Evolutionary conservation across 2,113 vertebrate species (phyloP).

Genomic region (Cynopterus brachyotis): DNA sequence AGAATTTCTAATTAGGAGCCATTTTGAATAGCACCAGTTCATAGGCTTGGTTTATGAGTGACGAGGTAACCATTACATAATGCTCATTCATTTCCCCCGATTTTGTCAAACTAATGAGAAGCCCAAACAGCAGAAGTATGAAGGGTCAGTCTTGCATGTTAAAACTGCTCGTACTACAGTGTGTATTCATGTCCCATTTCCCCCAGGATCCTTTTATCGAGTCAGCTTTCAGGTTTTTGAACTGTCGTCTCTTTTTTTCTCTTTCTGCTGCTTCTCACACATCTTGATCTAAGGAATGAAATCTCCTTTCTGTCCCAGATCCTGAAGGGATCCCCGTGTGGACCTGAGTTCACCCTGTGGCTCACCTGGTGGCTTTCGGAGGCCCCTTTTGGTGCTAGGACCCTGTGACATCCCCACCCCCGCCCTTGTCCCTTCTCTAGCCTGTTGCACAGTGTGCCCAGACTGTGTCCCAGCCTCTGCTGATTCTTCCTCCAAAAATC

Average conservation of each 20-base stretch:
- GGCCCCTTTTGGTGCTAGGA: background rate
- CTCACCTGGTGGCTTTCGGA: background rate
- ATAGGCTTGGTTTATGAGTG: background rate
- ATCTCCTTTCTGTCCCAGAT: background rate
- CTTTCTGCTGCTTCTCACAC: background rate
- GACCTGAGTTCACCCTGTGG: background rate
- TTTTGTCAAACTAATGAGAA: background rate
- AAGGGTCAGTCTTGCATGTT: background rate
- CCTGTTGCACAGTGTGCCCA: background rate
- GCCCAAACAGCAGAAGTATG: background rate
- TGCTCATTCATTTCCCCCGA: background rate
- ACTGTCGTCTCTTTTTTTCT: background rate
- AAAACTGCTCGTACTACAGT: background rate
- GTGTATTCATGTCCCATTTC: background rate
- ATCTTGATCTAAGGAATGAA: background rate
- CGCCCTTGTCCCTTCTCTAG: background rate
- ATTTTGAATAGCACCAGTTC: background rate
- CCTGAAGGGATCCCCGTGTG: background rate
- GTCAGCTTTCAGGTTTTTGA: background rate
- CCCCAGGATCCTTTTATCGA: background rate
- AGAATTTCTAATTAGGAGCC: constrained; percentile 39
- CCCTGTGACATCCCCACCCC: background rate
- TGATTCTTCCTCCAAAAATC: background rate
- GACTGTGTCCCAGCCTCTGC: background rate
- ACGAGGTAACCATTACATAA: background rate